These are phyloP conservation scores for Radopholus similis DNA, from an alignment of 1,140 invertebrate genomes.

Conservation along the genomic window DNA sequence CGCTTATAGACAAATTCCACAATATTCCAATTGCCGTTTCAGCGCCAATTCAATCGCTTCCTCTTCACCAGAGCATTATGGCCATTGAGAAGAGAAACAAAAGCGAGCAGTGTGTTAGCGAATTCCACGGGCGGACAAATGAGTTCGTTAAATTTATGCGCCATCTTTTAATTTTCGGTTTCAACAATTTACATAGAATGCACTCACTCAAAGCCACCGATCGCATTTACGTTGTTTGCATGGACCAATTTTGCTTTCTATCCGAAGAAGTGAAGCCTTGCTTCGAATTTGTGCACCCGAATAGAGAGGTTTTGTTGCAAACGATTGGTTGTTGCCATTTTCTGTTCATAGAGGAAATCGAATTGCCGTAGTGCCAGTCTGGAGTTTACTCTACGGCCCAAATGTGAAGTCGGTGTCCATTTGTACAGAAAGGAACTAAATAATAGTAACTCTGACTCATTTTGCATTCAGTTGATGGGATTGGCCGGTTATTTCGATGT, in stretches of 20 bases:
- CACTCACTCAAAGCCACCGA: constrained; percentile 21
- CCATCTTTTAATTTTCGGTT: not conserved
- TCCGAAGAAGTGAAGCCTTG: constrained; percentile 18
- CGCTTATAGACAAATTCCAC: constrained; percentile 7
- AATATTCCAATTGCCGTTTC: not conserved
- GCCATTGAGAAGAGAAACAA: not conserved
- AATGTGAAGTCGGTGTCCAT: constrained; percentile 7
- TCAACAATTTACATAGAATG: not conserved
- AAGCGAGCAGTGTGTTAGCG: not conserved
- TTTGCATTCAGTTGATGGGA: constrained; percentile 48
- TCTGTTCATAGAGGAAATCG: not conserved
- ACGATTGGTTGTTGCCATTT: not conserved
- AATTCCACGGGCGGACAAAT: not conserved
- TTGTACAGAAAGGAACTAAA: not conserved
- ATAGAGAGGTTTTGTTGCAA: constrained; percentile 17
- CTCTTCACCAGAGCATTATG: constrained; percentile 34
- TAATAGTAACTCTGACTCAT: not conserved
- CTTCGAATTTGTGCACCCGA: constrained; percentile 50
- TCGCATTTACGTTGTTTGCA: constrained; percentile 46
- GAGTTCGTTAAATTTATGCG: not conserved
- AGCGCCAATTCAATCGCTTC: constrained; percentile 52
- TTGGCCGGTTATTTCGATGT: constrained; percentile 54
- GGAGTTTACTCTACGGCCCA: constrained; percentile 3
- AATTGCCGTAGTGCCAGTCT: constrained; percentile 7
- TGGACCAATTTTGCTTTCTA: constrained; percentile 31